phyloP scores from a whole-genome alignment of 2,797 vertebrate genomes.

The Petrocephalus sullivani region DNA sequence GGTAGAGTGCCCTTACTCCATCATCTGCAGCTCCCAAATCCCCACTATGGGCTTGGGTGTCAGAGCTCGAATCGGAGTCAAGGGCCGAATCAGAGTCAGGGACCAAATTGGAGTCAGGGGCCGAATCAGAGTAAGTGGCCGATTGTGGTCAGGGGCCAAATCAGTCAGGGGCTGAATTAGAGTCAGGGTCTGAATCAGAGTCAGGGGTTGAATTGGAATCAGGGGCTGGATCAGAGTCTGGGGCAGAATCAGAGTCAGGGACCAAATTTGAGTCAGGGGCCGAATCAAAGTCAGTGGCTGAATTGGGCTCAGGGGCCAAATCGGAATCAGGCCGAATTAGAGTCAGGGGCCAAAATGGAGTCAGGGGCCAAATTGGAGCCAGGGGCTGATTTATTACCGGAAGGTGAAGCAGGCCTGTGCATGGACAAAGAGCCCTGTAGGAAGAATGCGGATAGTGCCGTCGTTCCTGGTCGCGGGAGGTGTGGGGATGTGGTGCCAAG shows the following conservation, averaged over 20 bases:
- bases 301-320: too few relatives aligned
- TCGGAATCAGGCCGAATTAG: too few relatives aligned
- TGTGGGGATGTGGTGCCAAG: background rate
- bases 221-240: too few relatives aligned
- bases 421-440: background rate
- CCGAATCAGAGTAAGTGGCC: background rate
- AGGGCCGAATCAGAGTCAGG: background rate
- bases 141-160: background rate
- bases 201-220: too few relatives aligned
- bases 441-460: background rate
- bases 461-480: background rate
- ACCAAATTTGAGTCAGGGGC: too few relatives aligned
- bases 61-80: background rate
- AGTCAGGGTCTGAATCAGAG: background rate
- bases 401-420: background rate
- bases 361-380: too few relatives aligned
- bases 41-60: background rate
- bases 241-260: too few relatives aligned
- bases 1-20: background rate
- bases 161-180: background rate
- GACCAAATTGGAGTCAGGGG: too few relatives aligned
- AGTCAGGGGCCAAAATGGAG: too few relatives aligned
- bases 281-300: too few relatives aligned
- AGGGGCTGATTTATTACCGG: background rate
- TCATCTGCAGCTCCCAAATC: background rate